phyloP scores from a whole-genome alignment of 2,113 vertebrate species.

The Forbesichthys agassizii region DNA sequence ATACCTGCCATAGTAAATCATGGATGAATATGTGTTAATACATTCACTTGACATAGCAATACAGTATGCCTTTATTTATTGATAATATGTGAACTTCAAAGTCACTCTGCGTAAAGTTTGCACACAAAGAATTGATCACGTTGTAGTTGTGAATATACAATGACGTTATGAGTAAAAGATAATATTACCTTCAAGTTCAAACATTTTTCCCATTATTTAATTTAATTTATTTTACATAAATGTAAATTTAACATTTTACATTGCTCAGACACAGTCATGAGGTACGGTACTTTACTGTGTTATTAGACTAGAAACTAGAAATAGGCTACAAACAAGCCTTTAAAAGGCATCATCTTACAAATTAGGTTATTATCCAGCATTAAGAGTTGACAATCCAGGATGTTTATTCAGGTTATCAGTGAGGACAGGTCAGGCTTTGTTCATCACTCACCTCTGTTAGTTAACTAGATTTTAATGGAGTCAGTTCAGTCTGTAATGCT shows the following conservation, averaged over 20 bases:
- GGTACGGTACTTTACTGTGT: neutral
- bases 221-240: too few species aligned
- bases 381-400: conserved; percentile 25
- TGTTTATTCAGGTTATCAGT: conserved; percentile 2
- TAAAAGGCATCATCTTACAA: neutral
- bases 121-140: too few species aligned
- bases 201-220: too few species aligned
- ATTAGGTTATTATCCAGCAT: conserved; percentile 8
- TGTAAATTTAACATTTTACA: too few species aligned
- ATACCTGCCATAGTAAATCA: neutral
- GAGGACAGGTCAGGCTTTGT: conserved; percentile 11
- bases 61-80: too few species aligned
- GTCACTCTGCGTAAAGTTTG: too few species aligned
- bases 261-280: too few species aligned
- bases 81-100: too few species aligned
- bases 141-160: too few species aligned
- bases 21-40: neutral
- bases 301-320: neutral
- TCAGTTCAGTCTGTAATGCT: conserved; percentile 31
- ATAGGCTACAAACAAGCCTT: neutral
- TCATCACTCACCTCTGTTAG: conserved; percentile 31
- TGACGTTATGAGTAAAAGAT: too few species aligned
- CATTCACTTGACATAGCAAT: neutral
- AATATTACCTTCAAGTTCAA: too few species aligned
- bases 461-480: conserved; percentile 55